Percentiles rank a stretch among this genome's conserved stretches.
Evolutionary conservation across 2,888 invertebrate genomes (phyloP).

Genomic region (Eurytoma adleriae): DNA sequence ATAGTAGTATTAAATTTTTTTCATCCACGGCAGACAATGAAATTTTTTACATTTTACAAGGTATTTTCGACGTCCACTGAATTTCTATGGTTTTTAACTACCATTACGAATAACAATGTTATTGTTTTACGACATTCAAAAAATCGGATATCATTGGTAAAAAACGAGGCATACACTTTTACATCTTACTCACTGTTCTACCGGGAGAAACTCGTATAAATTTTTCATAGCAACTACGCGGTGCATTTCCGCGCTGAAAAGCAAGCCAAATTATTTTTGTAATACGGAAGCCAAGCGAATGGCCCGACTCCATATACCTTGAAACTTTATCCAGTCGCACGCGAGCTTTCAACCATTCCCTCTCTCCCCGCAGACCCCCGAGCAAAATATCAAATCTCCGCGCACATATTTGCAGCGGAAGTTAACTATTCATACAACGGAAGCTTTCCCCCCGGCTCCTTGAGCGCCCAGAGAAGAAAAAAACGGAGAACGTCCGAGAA

Average conservation of each 20-base stretch:
- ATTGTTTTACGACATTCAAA: background rate
- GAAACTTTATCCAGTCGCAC: constrained; percentile 26
- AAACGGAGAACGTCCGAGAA: background rate
- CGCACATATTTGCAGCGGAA: constrained; percentile 28
- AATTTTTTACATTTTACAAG: too few species aligned
- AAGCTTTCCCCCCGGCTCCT: background rate
- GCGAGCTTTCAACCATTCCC: constrained; percentile 3
- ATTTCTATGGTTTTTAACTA: too few species aligned
- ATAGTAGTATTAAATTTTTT: too few species aligned
- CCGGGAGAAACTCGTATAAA: constrained; percentile 5
- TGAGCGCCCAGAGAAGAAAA: background rate
- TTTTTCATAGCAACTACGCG: constrained; percentile 16
- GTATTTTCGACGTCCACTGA: too few species aligned
- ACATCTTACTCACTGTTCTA: constrained; percentile 16
- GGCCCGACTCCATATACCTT: background rate
- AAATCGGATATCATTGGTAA: background rate
- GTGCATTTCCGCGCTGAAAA: constrained; percentile 30
- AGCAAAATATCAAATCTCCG: constrained; percentile 30
- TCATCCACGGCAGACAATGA: too few species aligned
- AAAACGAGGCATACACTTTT: background rate
- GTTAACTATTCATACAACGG: constrained; percentile 31
- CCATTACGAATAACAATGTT: background rate
- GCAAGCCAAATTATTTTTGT: constrained; percentile 49
- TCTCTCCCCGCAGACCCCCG: background rate
- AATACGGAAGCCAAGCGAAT: constrained; percentile 27